Percentiles rank a stretch among this genome's conserved stretches.
Evolutionary conservation across 1,140 invertebrate genomes (phyloP).

Genomic region (Lasaia peninsularis): DNA sequence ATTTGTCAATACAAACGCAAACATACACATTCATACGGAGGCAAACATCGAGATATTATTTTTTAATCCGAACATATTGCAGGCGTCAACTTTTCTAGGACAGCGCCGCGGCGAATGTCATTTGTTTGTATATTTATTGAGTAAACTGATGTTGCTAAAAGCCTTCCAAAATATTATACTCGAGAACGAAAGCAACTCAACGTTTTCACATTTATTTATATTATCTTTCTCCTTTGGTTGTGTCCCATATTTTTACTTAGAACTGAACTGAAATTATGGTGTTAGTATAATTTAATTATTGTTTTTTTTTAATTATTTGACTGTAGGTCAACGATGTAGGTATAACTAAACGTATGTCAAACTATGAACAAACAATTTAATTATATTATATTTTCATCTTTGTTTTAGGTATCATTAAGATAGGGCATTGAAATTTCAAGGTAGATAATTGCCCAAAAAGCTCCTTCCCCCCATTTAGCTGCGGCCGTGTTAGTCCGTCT

Average conservation of each 20-base stretch:
- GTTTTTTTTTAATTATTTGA: too few species aligned
- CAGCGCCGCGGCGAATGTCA: constrained; percentile 19
- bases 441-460: too few species aligned
- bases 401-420: too few species aligned
- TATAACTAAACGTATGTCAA: too few species aligned
- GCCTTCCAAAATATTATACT: background rate
- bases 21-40: constrained; percentile 23
- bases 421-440: too few species aligned
- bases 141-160: constrained; percentile 16
- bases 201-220: background rate
- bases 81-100: constrained; percentile 41
- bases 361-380: too few species aligned
- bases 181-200: background rate
- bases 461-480: too few species aligned
- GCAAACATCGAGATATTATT: constrained; percentile 53
- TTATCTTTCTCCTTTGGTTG: background rate
- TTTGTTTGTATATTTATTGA: constrained; percentile 39
- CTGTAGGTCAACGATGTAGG: too few species aligned
- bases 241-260: background rate
- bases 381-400: too few species aligned
- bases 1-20: constrained; percentile 21
- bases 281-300: too few species aligned
- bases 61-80: constrained; percentile 69
- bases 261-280: too few species aligned
- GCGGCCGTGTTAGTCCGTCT: too few species aligned